A percentile compares a stretch with the other conserved stretches of the same genome.
phyloP scores from a whole-genome alignment of 2,888 invertebrate species.

The Troilus luridus region DNA sequence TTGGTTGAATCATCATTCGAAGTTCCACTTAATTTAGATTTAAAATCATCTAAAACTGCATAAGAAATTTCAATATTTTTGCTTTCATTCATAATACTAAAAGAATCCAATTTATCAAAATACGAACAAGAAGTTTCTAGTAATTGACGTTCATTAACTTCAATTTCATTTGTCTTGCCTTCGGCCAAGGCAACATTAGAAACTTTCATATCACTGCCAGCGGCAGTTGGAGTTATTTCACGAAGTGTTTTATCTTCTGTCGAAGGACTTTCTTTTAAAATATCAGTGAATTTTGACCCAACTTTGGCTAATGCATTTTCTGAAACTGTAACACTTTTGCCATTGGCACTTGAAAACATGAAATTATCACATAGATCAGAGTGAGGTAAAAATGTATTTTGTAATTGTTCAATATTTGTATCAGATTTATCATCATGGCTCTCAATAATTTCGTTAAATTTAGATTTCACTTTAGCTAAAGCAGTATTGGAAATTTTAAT shows the following conservation, averaged over 20 bases:
- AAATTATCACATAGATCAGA: not conserved
- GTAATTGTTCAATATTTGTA: not conserved
- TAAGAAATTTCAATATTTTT: conserved; percentile 16
- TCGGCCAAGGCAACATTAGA: conserved; percentile 62
- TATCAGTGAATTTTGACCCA: conserved; percentile 52
- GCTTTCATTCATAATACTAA: not conserved
- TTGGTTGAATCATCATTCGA: not conserved
- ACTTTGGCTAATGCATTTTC: conserved; percentile 63
- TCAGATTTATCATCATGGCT: not conserved
- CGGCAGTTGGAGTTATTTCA: no score
- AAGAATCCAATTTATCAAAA: not conserved
- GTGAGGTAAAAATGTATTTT: not conserved
- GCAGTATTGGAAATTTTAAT: not conserved
- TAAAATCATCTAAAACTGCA: not conserved
- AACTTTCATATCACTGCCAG: conserved; percentile 59
- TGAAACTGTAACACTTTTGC: conserved; percentile 61
- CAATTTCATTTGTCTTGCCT: not conserved
- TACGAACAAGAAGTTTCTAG: not conserved
- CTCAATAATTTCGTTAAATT: conserved; percentile 5
- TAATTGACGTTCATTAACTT: not conserved
- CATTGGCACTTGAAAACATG: conserved; percentile 60
- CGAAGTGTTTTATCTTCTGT: not conserved
- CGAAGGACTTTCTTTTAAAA: not conserved
- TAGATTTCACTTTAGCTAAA: not conserved
- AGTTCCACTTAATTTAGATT: not conserved